Percentiles rank a stretch among this genome's conserved stretches.
phyloP scores from a whole-genome alignment of 2,113 vertebrate species.

The Oceanites oceanicus region DNA sequence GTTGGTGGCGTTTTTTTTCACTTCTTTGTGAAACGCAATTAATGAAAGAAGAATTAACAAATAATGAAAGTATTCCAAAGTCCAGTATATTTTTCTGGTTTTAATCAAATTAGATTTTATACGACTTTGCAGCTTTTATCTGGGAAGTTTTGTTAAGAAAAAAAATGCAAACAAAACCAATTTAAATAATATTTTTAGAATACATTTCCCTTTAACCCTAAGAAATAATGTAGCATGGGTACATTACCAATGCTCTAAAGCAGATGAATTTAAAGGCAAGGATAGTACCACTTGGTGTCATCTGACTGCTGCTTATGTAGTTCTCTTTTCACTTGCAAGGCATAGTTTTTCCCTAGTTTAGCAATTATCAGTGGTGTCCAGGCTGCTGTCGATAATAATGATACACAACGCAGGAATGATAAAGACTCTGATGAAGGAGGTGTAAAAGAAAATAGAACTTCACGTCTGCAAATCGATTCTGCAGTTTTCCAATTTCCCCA shows the following conservation, averaged over 20 bases:
- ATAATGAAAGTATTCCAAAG: neutral
- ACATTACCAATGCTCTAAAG: neutral
- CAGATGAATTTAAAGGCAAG: neutral
- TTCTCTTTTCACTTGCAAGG: constrained; percentile 39
- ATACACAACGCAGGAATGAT: constrained; percentile 73
- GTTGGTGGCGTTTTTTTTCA: neutral
- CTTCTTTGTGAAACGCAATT: neutral
- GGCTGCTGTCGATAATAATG: constrained; percentile 72
- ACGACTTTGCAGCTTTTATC: neutral
- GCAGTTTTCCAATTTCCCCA: constrained; percentile 86
- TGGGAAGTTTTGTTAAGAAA: neutral
- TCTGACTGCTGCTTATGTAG: neutral
- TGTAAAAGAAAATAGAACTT: constrained; percentile 86
- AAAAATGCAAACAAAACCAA: neutral
- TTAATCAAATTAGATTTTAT: neutral
- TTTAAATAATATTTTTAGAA: neutral
- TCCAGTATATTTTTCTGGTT: neutral
- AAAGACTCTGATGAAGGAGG: constrained; percentile 70
- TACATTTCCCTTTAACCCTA: neutral
- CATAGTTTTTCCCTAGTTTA: constrained; percentile 11
- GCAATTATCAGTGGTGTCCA: constrained; percentile 71
- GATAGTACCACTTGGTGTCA: neutral
- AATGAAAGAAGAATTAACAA: neutral
- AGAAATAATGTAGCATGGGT: neutral
- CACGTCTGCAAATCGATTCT: constrained; percentile 86